Base-by-base conservation (phyloP, 2,113 vertebrate genomes). In the Dasyornis broadbenti region DNA sequence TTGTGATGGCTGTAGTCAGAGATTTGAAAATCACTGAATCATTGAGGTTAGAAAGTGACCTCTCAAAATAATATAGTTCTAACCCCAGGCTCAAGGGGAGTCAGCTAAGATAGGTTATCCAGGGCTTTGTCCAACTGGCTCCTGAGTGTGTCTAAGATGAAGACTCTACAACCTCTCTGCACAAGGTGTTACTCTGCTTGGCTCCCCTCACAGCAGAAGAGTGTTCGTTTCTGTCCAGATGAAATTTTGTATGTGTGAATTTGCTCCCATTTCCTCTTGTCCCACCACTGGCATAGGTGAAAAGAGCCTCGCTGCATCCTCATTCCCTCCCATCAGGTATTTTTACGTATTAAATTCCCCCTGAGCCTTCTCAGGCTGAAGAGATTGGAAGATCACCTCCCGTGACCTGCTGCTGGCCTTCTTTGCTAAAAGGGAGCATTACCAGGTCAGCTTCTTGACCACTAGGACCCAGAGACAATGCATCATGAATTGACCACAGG, bases 391-490 rank as follows among this genome's bases (percentile, higher is more conserved):
- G 10, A 33, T 81, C 44, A 37, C 15, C 27, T 52, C 18, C 22
- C 33, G 18, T 31, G 37, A 50, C 13, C 18, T 52, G 20, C 13
- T 72, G 30, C 16, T 47, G 23, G 15, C 27, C 13, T 11, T 4
- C 50, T 66, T 54, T 37, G 8, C 21, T 61, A 13, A 20, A 37
- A 57, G 19, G 20, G 5, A 68, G 20, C 11, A 18, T 27, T 26
- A 19, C 17, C 23, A 22, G 28, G 7, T n/a, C 57, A 85, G 20
- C 6, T 56, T 66, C 14, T 26, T 47, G 39, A 27, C 31, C 37
- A 27, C 13, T 20, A 27, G 10, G 19, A 66, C n/a, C 7, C 37
- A 50, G 20, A 66, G 37, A 27, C 17, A 27, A 7, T 0, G 0
- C 17, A 44, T 6, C 31, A 30, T 11, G 40, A 54, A 13, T 40